phyloP scores from a whole-genome alignment of 1,140 invertebrate species.

The Drosophila sp. region DNA sequence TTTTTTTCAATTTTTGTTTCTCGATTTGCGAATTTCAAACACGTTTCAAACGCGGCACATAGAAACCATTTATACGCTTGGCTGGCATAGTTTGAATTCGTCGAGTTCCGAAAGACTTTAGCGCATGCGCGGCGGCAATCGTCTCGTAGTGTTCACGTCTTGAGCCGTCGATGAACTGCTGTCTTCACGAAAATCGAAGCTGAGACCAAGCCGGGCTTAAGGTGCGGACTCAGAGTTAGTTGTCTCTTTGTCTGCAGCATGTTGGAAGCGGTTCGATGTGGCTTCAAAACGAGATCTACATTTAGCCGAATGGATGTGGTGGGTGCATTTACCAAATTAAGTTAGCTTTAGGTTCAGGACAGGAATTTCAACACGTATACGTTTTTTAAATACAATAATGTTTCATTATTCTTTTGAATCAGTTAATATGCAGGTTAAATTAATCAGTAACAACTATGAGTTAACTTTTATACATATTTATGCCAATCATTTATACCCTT shows the following conservation, averaged over 20 bases:
- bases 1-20: constrained; percentile 27
- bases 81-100: constrained; percentile 33
- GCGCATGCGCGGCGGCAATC: constrained; percentile 59
- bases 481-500: not conserved
- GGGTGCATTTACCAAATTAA: not conserved
- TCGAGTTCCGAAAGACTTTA: constrained; percentile 10
- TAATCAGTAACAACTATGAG: too few species aligned
- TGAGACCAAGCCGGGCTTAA: not conserved
- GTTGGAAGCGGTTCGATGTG: constrained; percentile 45
- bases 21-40: constrained; percentile 58
- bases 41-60: constrained; percentile 62
- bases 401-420: too few species aligned
- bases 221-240: not conserved
- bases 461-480: too few species aligned
- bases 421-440: too few species aligned
- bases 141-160: constrained; percentile 44
- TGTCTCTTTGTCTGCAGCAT: constrained; percentile 20
- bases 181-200: constrained; percentile 8
- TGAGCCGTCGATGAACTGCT: constrained; percentile 44
- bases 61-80: constrained; percentile 33
- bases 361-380: too few species aligned
- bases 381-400: too few species aligned
- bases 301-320: not conserved
- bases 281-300: not conserved
- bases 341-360: too few species aligned